Base-by-base conservation (phyloP, 1,140 invertebrate species). In the Megathymus violae region DNA sequence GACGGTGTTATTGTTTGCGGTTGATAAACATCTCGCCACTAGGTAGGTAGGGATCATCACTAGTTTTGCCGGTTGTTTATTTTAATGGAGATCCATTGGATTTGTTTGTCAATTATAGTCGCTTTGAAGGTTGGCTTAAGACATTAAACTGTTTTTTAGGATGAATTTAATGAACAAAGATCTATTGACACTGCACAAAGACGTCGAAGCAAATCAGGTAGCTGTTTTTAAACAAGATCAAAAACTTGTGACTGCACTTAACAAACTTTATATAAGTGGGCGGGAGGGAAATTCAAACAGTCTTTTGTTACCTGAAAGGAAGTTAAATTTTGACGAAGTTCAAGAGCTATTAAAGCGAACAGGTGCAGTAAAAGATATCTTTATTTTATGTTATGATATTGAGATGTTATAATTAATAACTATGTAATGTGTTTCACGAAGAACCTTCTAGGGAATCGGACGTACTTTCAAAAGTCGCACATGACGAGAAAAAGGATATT, bases 1-100 rank as follows among this genome's bases (percentile, higher is more conserved):
- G 82, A 80, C 64, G 83, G 78, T 87, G 88, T 91, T 89, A 89
- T 91, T 91, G 88, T 91, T 91, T 91, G 86, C 78, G 88, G 83
- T 85, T 79, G 88, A 91, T 91, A 91, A 91, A 88, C 82, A 91
- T 91, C 88, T 80, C 82, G 78, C 85, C 83, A 86, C 84, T 84
- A 83, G 74, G 82, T 89, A 85, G 83, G 85, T 85, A 86, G 69
- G 78, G 85, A 88, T 88, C 84, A 90, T 88, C 84, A 71, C 74
- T 82, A 85, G 82, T 84, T 83, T 85, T 83, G 66, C 82, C 78
- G 74, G 74, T 81, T 78, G 74, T 77, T 78, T 72, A 74, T 71
- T 82, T 82, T 87, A 83, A 88, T 86, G 80, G 69, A 83, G 68
- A 63, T 76, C 74, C 72, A 80, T 79, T 71, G 73, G 71, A 74